Conservation (phyloP, 2,888 invertebrate species). For the Lochmaea capreae region DNA sequence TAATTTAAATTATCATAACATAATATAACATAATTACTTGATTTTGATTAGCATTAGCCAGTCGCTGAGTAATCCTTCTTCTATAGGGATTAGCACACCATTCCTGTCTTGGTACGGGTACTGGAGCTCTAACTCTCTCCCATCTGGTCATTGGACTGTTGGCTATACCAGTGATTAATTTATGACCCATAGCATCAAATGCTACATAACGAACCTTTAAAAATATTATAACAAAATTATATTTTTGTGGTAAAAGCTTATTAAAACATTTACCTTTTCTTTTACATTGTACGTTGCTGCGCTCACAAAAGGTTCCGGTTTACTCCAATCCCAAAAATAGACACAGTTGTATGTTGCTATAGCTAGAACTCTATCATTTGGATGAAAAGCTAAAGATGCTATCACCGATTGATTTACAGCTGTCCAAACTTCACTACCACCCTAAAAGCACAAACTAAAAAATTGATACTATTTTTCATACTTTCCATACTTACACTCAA, state of each 20-base stretch:
- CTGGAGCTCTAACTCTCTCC: constrained; percentile 65
- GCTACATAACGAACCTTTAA: constrained; percentile 77
- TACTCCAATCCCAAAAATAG: constrained; percentile 92
- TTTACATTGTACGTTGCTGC: constrained; percentile 80
- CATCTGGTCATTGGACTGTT: constrained; percentile 70
- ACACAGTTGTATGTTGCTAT: constrained; percentile 87
- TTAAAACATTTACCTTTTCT: constrained; percentile 74
- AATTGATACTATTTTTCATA: not conserved
- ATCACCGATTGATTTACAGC: constrained; percentile 80
- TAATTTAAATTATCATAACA: constrained; percentile 8
- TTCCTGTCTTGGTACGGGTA: constrained; percentile 60
- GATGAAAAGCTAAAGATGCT: constrained; percentile 89
- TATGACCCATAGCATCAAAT: constrained; percentile 84
- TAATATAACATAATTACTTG: constrained; percentile 14
- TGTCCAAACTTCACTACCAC: constrained; percentile 88
- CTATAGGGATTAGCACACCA: constrained; percentile 59
- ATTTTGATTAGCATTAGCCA: constrained; percentile 43
- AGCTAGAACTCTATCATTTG: constrained; percentile 82
- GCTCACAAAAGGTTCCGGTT: constrained; percentile 79
- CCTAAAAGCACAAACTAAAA: constrained; percentile 67
- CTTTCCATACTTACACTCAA: constrained; percentile 69
- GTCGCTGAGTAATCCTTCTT: constrained; percentile 59
- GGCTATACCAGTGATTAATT: constrained; percentile 86
- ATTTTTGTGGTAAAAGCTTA: too few relatives aligned
- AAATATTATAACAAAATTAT: not conserved